These are phyloP conservation scores for Galendromus occidentalis DNA, from an alignment of 1,140 invertebrate species.

Conservation along the genomic window DNA sequence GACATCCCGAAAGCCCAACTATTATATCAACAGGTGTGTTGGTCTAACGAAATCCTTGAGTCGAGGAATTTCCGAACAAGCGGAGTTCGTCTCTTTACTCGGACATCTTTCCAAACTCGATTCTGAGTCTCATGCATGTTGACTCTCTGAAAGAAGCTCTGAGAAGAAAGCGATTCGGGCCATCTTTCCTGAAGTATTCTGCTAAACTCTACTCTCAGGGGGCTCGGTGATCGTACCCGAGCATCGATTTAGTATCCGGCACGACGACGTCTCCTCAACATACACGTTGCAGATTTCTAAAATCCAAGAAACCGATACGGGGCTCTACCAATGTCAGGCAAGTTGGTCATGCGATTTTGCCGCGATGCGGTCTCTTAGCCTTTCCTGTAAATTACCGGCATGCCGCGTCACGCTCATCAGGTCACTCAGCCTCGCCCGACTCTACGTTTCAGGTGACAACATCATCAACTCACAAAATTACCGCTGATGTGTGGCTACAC, in stretches of 20 bases:
- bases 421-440: too few relatives aligned
- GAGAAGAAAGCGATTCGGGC: too few relatives aligned
- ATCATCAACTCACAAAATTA: conserved; percentile 47
- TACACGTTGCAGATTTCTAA: conserved; percentile 76
- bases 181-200: too few relatives aligned
- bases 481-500: conserved; percentile 57
- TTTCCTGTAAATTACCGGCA: too few relatives aligned
- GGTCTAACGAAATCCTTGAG: too few relatives aligned
- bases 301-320: conserved; percentile 78
- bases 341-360: conserved; percentile 45
- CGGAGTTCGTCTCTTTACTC: too few relatives aligned
- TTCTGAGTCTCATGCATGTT: not conserved
- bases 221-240: conserved; percentile 32
- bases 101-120: too few relatives aligned
- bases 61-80: too few relatives aligned
- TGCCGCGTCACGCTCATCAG: too few relatives aligned
- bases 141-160: too few relatives aligned
- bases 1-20: not conserved
- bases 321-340: conserved; percentile 65
- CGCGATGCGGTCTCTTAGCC: too few relatives aligned
- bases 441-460: conserved; percentile 1
- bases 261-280: conserved; percentile 52
- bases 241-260: conserved; percentile 50
- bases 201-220: conserved; percentile 11
- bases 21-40: not conserved